A percentile compares a stretch with the other conserved stretches of the same genome.
Evolutionary conservation across 2,888 invertebrate genomes (phyloP).

Genomic region (Caenorhabditis plicata): DNA sequence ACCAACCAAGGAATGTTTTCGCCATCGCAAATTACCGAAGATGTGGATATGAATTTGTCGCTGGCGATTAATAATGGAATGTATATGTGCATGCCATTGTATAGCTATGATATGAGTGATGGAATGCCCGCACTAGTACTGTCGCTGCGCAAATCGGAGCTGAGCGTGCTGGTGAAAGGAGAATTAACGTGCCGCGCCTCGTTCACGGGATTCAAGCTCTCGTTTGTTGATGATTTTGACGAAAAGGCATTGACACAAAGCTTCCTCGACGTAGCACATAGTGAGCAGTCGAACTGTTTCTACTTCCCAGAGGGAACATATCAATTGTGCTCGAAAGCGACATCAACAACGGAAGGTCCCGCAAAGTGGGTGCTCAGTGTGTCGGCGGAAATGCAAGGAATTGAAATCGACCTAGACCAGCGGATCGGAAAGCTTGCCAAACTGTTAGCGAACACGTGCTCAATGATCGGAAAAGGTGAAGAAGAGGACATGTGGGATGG

Average conservation of each 20-base stretch:
- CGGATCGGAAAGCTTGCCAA: constrained; percentile 80
- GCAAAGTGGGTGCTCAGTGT: constrained; percentile 98
- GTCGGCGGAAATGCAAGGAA: constrained; percentile 92
- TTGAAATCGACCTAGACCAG: constrained; percentile 61
- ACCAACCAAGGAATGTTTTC: constrained; percentile 15
- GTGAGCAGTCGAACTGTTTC: constrained; percentile 72
- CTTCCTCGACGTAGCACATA: constrained; percentile 39
- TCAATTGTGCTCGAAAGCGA: constrained; percentile 80
- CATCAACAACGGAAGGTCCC: constrained; percentile 23
- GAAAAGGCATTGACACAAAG: constrained; percentile 62
- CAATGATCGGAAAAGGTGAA: constrained; percentile 75
- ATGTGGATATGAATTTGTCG: constrained; percentile 56
- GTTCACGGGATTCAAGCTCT: constrained; percentile 80
- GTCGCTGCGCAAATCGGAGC: constrained; percentile 77
- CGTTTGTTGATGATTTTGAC: constrained; percentile 86
- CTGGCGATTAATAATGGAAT: constrained; percentile 61
- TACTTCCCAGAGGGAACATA: constrained; percentile 98
- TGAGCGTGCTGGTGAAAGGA: constrained; percentile 79
- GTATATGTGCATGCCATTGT: constrained; percentile 63
- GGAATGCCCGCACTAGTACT: constrained; percentile 79
- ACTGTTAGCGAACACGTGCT: constrained; percentile 88
- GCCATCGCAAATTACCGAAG: constrained; percentile 28
- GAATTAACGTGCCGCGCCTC: constrained; percentile 81
- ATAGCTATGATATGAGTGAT: constrained; percentile 45
- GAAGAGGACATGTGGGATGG: constrained; percentile 35